These are phyloP conservation scores for Metridium senile DNA, from an alignment of 92 coral and sea anemone species.

Conservation along the genomic window DNA sequence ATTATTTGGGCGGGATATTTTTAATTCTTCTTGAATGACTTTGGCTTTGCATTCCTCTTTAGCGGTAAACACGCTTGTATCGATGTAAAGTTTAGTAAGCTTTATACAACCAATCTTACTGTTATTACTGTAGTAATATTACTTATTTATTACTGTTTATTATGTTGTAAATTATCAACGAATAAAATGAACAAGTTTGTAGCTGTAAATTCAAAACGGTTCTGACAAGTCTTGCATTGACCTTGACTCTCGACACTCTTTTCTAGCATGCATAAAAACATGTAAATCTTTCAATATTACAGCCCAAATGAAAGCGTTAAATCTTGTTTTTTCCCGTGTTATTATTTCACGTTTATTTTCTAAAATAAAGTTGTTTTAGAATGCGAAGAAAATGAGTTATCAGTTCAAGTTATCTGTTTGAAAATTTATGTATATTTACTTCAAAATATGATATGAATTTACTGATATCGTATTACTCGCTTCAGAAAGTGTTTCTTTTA, in stretches of 20 bases:
- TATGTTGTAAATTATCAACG: no score
- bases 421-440: neutral
- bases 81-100: neutral
- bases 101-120: neutral
- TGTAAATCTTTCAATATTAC: no score
- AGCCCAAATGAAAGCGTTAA: no score
- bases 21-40: neutral
- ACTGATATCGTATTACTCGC: neutral
- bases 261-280: no score
- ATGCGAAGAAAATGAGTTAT: neutral
- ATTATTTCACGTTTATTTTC: no score
- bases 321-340: no score
- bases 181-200: no score
- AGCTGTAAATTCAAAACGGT: neutral
- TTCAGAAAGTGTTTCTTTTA: neutral
- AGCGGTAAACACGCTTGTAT: neutral
- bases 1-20: neutral
- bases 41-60: neutral
- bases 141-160: no score
- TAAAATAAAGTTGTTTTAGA: neutral
- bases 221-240: neutral
- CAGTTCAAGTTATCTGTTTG: neutral
- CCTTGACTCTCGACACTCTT: no score
- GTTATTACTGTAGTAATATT: no score
- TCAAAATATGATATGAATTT: conserved; percentile 14